phyloP scores from a whole-genome alignment of 2,113 vertebrate genomes.

The Tachuris rubrigastra region DNA sequence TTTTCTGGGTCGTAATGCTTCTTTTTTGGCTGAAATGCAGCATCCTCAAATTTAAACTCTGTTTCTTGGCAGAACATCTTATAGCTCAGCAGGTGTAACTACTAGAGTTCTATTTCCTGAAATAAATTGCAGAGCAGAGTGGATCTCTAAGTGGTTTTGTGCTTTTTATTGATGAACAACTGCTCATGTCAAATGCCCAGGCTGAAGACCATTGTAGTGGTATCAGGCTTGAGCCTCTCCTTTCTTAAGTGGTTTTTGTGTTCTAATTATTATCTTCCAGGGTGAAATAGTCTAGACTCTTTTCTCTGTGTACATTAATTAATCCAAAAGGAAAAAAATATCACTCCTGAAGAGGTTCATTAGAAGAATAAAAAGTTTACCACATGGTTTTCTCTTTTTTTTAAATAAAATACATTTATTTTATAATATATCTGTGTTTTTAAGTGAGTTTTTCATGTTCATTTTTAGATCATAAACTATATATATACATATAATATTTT shows the following conservation, averaged over 20 bases:
- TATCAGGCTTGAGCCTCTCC: neutral
- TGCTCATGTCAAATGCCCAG: neutral
- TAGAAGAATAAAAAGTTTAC: neutral
- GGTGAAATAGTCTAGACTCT: neutral
- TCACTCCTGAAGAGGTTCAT: neutral
- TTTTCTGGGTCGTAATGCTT: neutral
- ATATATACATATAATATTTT: rapidly evolving
- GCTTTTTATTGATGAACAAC: neutral
- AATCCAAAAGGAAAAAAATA: neutral
- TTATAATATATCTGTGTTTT: neutral
- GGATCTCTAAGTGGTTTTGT: neutral
- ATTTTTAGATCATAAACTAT: neutral
- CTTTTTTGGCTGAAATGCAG: neutral
- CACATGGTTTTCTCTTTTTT: neutral
- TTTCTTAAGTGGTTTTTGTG: neutral
- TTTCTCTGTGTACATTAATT: neutral
- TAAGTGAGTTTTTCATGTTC: neutral
- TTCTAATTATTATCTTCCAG: neutral
- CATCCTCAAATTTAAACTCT: neutral
- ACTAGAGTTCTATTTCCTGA: conserved; percentile 35
- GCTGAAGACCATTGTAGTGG: neutral
- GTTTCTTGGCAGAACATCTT: conserved; percentile 2
- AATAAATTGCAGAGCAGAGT: conserved; percentile 29
- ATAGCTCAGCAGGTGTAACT: conserved; percentile 34
- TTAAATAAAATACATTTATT: neutral